Conservation (phyloP, 2,797 vertebrate species). For the Trematomus bernacchii region DNA sequence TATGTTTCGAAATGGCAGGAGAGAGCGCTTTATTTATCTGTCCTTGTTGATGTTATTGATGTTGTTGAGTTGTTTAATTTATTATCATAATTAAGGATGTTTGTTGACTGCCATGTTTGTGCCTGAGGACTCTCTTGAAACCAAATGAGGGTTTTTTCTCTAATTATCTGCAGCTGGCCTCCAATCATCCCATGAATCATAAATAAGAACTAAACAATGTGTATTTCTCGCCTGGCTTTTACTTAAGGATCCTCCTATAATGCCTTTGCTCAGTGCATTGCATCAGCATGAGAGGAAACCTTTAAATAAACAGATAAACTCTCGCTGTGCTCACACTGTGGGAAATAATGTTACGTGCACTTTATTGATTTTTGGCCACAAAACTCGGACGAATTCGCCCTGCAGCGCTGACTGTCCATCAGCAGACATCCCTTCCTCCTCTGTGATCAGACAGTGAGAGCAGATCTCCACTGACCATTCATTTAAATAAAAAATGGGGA, state of each 20-base stretch:
- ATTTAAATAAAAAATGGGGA: too few species aligned
- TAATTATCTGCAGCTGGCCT: too few species aligned
- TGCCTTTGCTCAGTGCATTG: too few species aligned
- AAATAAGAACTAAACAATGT: neutral
- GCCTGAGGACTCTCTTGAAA: too few species aligned
- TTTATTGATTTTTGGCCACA: constrained; percentile 74
- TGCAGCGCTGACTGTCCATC: constrained; percentile 8
- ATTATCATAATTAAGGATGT: too few species aligned
- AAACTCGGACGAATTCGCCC: constrained; percentile 57
- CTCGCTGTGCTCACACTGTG: constrained; percentile 50
- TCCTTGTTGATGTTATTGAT: too few species aligned
- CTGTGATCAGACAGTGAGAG: constrained; percentile 47
- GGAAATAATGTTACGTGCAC: constrained; percentile 72
- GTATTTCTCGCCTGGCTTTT: neutral
- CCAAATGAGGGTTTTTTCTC: too few species aligned
- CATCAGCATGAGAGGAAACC: neutral
- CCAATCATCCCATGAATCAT: too few species aligned
- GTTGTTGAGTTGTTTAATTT: too few species aligned
- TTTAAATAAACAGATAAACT: neutral
- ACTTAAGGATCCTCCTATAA: neutral
- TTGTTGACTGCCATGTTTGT: too few species aligned
- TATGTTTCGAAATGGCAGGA: too few species aligned
- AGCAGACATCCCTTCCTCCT: constrained; percentile 53
- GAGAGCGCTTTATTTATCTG: too few species aligned
- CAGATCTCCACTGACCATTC: constrained; percentile 20